Evolutionary conservation across 2,888 invertebrate species (phyloP).

Genomic region (Rhodophaea formosa): DNA sequence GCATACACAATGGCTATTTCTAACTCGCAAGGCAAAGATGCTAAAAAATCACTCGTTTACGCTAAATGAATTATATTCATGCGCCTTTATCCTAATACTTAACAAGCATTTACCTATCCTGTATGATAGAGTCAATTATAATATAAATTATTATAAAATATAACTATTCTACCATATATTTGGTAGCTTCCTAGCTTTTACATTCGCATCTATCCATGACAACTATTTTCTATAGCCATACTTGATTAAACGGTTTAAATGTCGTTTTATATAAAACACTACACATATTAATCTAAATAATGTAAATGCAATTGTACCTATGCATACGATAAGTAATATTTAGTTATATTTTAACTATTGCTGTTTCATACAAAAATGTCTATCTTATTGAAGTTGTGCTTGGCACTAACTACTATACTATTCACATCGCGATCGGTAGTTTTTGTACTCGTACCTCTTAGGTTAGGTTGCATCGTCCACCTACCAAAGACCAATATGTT

Average conservation of each 20-base stretch:
- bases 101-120: conserved; percentile 41
- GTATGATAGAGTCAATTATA: conserved; percentile 53
- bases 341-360: not conserved
- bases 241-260: conserved; percentile 1
- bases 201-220: conserved; percentile 14
- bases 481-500: too few relatives aligned
- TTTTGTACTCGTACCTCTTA: too few relatives aligned
- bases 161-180: conserved; percentile 58
- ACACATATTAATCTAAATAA: not conserved
- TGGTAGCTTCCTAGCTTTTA: conserved; percentile 68
- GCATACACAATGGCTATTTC: conserved; percentile 11
- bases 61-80: conserved; percentile 62
- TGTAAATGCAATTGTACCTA: not conserved
- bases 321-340: too few relatives aligned
- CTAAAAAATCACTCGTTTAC: conserved; percentile 26
- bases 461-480: too few relatives aligned
- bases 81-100: conserved; percentile 36
- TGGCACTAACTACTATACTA: too few relatives aligned
- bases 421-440: too few relatives aligned
- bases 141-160: conserved; percentile 48
- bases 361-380: not conserved
- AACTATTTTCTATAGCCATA: not conserved
- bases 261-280: not conserved
- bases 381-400: too few relatives aligned
- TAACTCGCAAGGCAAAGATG: conserved; percentile 22